Base-by-base conservation (phyloP, 2,888 invertebrate species). In the Lottia scabra region DNA sequence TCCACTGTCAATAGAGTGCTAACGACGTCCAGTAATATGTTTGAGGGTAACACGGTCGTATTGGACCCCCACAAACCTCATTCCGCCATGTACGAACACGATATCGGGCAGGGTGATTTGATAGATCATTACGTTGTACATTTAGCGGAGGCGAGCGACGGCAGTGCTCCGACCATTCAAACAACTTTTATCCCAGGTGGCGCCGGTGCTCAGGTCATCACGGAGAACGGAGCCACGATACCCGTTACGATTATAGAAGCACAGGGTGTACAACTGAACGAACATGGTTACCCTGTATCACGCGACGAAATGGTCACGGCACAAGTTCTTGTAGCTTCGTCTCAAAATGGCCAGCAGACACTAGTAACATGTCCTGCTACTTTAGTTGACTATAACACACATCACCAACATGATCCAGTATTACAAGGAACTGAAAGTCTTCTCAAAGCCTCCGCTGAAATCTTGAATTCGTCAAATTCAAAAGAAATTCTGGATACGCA, bases 211-310 rank as follows among this genome's bases (percentile, higher is more conserved):
- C 73, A 75, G 67, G 65, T 77, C 8, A 68, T 77, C 45, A 56
- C 75, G 45, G 68, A 44, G 12, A 67, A 71, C 30, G 68, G 65
- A 6, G 63, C 75, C 5, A 71, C 63, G 3, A 70, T 75, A 63
- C 70, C 73, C 1, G 83, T 85, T 67, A 82, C 85, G 44, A 84
- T 86, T 66, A 83, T 86, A 38, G 85, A 85, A 72, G 80, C 84
- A 30, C 80, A 82, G 64, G 78, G 81, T 16, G 75, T 83, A 44
- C 77, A 78, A 62, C 74, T 83, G 73, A 74, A 80, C 0, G 76
- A 80, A 1, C 77, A 80, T 13, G 74, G 72, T 16, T 67, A 71
- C 48, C 62, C 74, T n/a, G 65, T 71, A 6, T 38, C 66, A 10
- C 68, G 63, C 15, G 16, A 44, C 5, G 44, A 48, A 10, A 48